Evolutionary conservation across 2,797 vertebrate genomes (phyloP).

Genomic region (Valencia hispanica): DNA sequence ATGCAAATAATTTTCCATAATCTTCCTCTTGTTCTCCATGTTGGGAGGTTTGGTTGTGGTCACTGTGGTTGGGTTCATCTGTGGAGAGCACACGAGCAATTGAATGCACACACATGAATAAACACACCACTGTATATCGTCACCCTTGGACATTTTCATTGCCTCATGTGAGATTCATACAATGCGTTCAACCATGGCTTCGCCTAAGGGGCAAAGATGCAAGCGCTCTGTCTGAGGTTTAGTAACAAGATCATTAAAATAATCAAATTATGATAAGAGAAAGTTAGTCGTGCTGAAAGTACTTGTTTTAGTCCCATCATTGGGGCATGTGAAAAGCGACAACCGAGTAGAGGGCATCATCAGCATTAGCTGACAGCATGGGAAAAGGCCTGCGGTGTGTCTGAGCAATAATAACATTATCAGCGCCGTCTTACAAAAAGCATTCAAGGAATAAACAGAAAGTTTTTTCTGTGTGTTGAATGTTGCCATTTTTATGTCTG

Average conservation of each 20-base stretch:
- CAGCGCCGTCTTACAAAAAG: slow-evolving; percentile 68
- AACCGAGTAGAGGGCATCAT: slow-evolving; percentile 62
- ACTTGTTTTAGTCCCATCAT: slow-evolving; percentile 78
- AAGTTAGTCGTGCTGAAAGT: slow-evolving; percentile 79
- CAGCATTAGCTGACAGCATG: slow-evolving; percentile 75
- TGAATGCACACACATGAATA: slow-evolving; percentile 49
- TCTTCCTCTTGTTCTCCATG: slow-evolving; percentile 57
- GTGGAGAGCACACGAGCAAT: slow-evolving; percentile 57
- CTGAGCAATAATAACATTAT: slow-evolving; percentile 70
- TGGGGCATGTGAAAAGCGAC: slow-evolving; percentile 57
- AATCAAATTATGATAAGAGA: slow-evolving; percentile 85
- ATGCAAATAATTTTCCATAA: slow-evolving; percentile 74
- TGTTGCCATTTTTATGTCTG: slow-evolving; percentile 60
- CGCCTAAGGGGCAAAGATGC: slow-evolving; percentile 68
- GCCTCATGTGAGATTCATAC: slow-evolving; percentile 77
- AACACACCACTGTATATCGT: slow-evolving; percentile 63
- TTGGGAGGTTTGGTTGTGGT: slow-evolving; percentile 49
- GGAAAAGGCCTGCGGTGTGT: slow-evolving; percentile 70
- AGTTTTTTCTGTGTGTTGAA: slow-evolving; percentile 51
- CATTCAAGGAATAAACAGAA: slow-evolving; percentile 57
- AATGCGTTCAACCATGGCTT: slow-evolving; percentile 72
- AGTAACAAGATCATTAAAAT: slow-evolving; percentile 86
- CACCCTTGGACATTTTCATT: slow-evolving; percentile 69
- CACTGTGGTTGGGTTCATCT: slow-evolving; percentile 54
- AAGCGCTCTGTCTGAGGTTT: slow-evolving; percentile 72